Conservation (phyloP, 2,113 vertebrate species). For the Lontra canadensis region DNA sequence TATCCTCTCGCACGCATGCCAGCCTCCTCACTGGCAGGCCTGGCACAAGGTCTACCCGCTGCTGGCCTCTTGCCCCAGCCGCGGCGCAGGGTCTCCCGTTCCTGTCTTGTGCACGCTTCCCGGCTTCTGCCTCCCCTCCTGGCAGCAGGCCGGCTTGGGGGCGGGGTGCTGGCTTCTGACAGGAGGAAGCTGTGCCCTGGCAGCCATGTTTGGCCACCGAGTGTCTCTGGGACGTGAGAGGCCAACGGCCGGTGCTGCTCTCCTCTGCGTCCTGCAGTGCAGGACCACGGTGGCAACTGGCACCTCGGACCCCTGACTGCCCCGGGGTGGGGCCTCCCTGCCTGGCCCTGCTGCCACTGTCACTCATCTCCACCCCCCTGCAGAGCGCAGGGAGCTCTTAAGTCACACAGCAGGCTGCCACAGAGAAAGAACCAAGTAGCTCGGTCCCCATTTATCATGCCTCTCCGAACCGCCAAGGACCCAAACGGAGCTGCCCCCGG, state of each 20-base stretch:
- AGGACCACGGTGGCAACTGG: neutral
- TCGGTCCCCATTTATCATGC: neutral
- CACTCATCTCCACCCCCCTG: conserved; percentile 35
- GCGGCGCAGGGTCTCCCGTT: neutral
- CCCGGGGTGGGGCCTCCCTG: neutral
- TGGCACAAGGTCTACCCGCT: neutral
- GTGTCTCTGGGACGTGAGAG: neutral
- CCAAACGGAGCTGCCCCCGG: neutral
- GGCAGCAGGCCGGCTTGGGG: neutral
- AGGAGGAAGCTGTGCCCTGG: neutral
- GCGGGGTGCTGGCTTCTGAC: neutral
- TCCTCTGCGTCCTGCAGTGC: neutral
- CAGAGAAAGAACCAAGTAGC: neutral
- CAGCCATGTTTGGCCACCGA: neutral
- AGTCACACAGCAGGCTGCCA: neutral
- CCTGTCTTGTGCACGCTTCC: neutral
- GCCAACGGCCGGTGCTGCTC: neutral
- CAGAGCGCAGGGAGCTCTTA: neutral
- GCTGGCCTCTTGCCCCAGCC: neutral
- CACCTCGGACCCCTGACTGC: neutral
- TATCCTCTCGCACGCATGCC: neutral
- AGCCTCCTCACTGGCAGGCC: neutral
- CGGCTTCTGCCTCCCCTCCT: neutral
- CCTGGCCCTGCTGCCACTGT: neutral
- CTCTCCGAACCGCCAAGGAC: neutral